A percentile compares a stretch with the other conserved stretches of the same genome.
Evolutionary conservation across 2,797 vertebrate species (phyloP).

Genomic region (Sphenodon punctatus): DNA sequence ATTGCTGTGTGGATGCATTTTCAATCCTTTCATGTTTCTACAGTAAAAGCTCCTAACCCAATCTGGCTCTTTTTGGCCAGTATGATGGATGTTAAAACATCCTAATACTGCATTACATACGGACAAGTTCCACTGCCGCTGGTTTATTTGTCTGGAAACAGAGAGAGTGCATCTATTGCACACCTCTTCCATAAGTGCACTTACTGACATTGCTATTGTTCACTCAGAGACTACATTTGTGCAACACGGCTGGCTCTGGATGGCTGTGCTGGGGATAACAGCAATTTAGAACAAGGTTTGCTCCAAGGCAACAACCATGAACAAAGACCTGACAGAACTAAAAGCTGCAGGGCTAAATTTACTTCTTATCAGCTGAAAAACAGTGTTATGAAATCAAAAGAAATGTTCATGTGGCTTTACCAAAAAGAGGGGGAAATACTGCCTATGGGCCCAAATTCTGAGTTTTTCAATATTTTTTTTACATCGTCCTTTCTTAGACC

Average conservation of each 20-base stretch:
- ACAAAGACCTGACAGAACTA: constrained; percentile 46
- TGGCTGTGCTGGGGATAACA: neutral
- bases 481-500: neutral
- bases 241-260: neutral
- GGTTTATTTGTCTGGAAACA: neutral
- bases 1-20: constrained; percentile 34
- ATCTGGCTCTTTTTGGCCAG: neutral
- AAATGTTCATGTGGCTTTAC: constrained; percentile 27
- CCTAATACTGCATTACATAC: neutral
- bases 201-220: neutral
- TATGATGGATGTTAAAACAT: neutral
- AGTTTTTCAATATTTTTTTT: no score
- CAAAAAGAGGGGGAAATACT: neutral
- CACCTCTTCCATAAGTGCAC: neutral
- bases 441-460: neutral
- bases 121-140: neutral
- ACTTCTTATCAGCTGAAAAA: constrained; percentile 30
- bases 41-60: neutral
- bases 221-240: neutral
- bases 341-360: constrained; percentile 19
- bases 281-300: constrained; percentile 36
- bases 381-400: constrained; percentile 52
- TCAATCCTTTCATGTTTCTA: constrained; percentile 21
- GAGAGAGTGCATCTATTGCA: neutral
- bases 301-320: constrained; percentile 57